phyloP scores from a whole-genome alignment of 2,888 invertebrate species.

The Lepidochitona cinerea region DNA sequence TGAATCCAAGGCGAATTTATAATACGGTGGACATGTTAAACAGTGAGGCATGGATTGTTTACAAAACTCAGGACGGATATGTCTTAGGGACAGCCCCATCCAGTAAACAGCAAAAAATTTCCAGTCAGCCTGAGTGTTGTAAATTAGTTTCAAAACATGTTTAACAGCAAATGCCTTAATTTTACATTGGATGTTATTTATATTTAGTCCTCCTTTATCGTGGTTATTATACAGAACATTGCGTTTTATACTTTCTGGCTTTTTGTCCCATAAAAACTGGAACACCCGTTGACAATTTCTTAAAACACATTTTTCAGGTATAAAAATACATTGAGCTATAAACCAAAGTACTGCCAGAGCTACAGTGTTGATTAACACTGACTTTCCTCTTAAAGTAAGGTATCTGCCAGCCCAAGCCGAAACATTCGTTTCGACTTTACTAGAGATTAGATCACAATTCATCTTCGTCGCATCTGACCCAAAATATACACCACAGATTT shows the following conservation, averaged over 20 bases:
- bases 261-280: background rate
- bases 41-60: background rate
- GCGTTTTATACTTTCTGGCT: background rate
- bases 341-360: background rate
- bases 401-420: background rate
- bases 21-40: background rate
- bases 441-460: background rate
- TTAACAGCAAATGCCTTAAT: background rate
- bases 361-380: background rate
- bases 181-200: background rate
- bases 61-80: background rate
- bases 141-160: conserved; percentile 6
- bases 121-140: background rate
- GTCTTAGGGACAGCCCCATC: conserved; percentile 4
- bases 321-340: background rate
- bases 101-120: conserved; percentile 1
- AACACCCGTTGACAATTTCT: too few relatives aligned
- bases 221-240: background rate
- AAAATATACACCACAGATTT: background rate
- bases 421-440: background rate
- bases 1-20: background rate
- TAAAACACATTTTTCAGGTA: background rate
- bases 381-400: background rate
- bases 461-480: background rate
- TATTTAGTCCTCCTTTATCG: background rate